Evolutionary conservation across 2,113 vertebrate genomes (phyloP), one percentile per base, ranked within the genome.

Genomic region (Phainopepla nitens): DNA sequence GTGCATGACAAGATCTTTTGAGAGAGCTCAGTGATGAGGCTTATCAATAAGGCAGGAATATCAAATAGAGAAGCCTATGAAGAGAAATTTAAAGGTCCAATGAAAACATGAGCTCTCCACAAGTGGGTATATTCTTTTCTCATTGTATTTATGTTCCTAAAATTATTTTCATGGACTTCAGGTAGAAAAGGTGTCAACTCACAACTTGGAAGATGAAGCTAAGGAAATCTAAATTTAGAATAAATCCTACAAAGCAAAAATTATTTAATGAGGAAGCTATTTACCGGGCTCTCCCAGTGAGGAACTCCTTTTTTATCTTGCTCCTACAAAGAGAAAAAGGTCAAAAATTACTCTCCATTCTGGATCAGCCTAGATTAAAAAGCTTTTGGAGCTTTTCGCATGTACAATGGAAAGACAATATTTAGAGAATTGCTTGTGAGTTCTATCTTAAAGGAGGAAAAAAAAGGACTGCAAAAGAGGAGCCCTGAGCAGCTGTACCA

Each of bases 271-370:
- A 75, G 96, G 76, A 93, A 97, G 62, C 54, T 71, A 94, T 93
- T 98, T 98, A 98, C 98, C 97, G 96, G 80, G 92, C 62, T 97
- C 91, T 97, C 88, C 93, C 97, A 94, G 96, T 17, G 79, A 93
- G 31, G 47, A 97, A 76, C 42, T 95, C 97, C 96, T 92, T 97
- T 96, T 95, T 98, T 58, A 91, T 79, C 92, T 94, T 97, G 91
- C 95, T 70, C 81, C 98, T 98, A 84, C 35, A 87, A 92, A 92
- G 47, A 31, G 9, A 97, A 89, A 97, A 94, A 88, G 5, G 15
- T 87, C 25, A 97, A 80, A 47, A 60, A 64, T 76, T 80, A 91
- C 44, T 15, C 51, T 82, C 95, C 23, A 31, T 36, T 83, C 42
- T 56, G 19, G 36, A 68, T 54, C 50, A 94, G 2, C 19, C 21